Base-by-base conservation (phyloP, 2,888 invertebrate species). In the Cinara cedri region DNA sequence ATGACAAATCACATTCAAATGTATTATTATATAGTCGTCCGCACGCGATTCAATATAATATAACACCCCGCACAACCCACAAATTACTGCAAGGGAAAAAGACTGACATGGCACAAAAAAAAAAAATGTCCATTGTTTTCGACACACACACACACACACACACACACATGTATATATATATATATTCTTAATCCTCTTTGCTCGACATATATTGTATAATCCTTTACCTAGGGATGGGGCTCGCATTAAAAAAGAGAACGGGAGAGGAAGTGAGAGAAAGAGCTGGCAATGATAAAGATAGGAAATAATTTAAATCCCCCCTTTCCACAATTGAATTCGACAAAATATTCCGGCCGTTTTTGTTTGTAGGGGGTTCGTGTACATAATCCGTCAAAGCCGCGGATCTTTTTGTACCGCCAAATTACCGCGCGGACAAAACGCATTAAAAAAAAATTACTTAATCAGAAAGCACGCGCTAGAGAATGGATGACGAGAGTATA, bases 321-420 rank as follows among this genome's bases (percentile, higher is more conserved):
- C 46, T 46, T 49, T 68, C 44, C 68, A 49, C 66, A 42, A 76
- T 76, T 68, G 76, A 76, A 76, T 60, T 68, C 49, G 68, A 76
- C 76, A 76, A 76, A 76, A 75, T 75, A 66, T 78, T 46, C 78
- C 57, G 57, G 19, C 24, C 14, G 66, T 66, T 60, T 70, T 78
- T 78, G 57, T 78, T 78, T 70, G 21, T 49, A 60, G 19, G 63
- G 51, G 75, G 34, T n/a, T n/a, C n/a, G n/a, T n/a, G 66, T 68
- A 26, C 65, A 46, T 78, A 78, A 78, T 78, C 78, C 78, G 34
- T 70, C 78, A 68, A 78, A 78, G 78, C 68, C 78, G 78, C 78
- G 78, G 78, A 70, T 57, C 46, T 78, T 66, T 68, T 68, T 78
- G 60, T 68, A 24, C 26, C 3, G 66, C 26, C 3, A 57, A 57